Base-by-base conservation (phyloP, 2,888 invertebrate genomes). In the Orchesellides sinensis region DNA sequence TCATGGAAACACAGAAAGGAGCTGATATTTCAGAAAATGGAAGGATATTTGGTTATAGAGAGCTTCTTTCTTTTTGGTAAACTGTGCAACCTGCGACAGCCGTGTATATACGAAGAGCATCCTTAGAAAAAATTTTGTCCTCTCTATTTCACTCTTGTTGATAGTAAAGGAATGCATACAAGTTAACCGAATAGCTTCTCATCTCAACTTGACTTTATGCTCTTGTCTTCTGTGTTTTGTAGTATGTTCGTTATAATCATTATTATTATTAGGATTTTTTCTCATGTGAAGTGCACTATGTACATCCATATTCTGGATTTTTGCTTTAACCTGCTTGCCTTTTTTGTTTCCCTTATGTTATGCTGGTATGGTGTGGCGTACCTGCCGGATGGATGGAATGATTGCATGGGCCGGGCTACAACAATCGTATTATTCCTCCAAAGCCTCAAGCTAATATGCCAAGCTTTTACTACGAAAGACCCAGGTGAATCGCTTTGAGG, bases 401-500 rank as follows among this genome's bases (percentile, higher is more conserved):
- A 72, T 73, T 47, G 59, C 68, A 78, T 69, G 77, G 77, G 66
- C 61, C 77, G 77, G 59, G 69, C 69, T 69, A 40, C 66, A 77
- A 66, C 68, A 65, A 77, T 78, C 61, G 49, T 63, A 56, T 56
- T 70, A 72, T 77, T 68, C 40, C 66, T 74, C 45, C 27, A 14
- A 49, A 52, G 69, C 69, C 69, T 69, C 12, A 66, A 66, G 66
- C 45, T 29, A 59, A 32, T 59, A 59, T 59, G 59, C 61, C 59
- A 72, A 72, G 49, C 73, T 73, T 73, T 73, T 63, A 63, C 73
- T 73, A 63, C 69, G 47, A 61, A 61, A 70, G 47, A 79, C 79
- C 70, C 79, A 79, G 79, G 79, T 79, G 79, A 79, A 79, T 79
- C 47, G 70, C 79, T 79, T 65, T 79, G 79, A 79, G 79, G 79